Evolutionary conservation across 2,797 vertebrate genomes (phyloP), one percentile per base, ranked within the genome.

Genomic region (Pipistrellus pygmaeus): DNA sequence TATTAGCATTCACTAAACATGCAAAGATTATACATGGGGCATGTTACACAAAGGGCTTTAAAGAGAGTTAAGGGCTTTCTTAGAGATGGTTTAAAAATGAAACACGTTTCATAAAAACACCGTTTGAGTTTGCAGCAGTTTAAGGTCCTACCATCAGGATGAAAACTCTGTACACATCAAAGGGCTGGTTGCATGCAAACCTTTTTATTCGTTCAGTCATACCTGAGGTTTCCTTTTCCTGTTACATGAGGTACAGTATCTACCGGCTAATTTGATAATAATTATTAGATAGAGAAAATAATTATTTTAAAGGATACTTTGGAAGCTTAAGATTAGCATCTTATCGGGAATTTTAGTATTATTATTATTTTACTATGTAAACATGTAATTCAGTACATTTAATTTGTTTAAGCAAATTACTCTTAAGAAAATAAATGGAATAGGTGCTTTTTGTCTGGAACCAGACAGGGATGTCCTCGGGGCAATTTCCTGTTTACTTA

Each of bases 331-430:
- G 38, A 97, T 90, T 97, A 97, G 91, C 85, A 96, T 98, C 95
- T 90, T 96, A 91, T 93, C 94, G 66, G 14, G 88, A 96, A 88
- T 94, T 95, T 95, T 89, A 95, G 92, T 92, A 96, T 87, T 96
- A 97, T 94, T 97, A 97, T 96, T 95, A 97, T 97, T 97, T 97
- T 96, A 71, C 91, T 91, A n/a, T 94, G 64, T 95, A 96, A 97
- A 96, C 97, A 95, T 94, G 95, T 95, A 97, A 97, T 98, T 97
- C 93, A 83, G 96, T 88, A 93, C 93, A 93, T 96, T 41, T 96
- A 98, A 98, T 97, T 97, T 94, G 90, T 98, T 97, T 96, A 97
- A 98, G 97, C 93, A 96, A 86, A 93, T 97, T 96, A 96, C 93
- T 97, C 90, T 96, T 94, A 96, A 48, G 89, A 83, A 95, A 96